A percentile compares a stretch with the other conserved stretches of the same genome.
These are phyloP conservation scores for Smittia aterrima DNA, from an alignment of 2,888 invertebrate species.

Conservation along the genomic window DNA sequence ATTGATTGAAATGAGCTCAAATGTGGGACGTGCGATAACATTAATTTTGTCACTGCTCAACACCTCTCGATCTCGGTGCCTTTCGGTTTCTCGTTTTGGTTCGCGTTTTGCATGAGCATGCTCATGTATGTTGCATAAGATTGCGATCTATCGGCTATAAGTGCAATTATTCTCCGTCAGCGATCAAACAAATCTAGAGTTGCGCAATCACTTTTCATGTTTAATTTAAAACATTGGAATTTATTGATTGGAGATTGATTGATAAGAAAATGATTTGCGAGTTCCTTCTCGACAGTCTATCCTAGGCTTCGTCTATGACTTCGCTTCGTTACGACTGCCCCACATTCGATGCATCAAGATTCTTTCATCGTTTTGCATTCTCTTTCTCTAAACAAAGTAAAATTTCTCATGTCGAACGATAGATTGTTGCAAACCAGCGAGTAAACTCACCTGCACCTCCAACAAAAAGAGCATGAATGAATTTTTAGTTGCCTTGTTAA, in stretches of 20 bases:
- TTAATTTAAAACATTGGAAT: background rate
- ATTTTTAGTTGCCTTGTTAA: background rate
- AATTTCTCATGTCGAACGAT: conserved; percentile 32
- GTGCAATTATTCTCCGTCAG: background rate
- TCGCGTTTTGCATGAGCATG: background rate
- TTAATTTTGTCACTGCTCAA: conserved; percentile 39
- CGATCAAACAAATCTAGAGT: background rate
- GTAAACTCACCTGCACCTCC: conserved; percentile 4
- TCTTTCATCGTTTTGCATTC: background rate
- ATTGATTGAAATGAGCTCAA: background rate
- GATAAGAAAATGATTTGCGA: background rate
- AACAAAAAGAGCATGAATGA: background rate
- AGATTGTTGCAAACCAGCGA: background rate
- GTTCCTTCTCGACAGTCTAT: background rate
- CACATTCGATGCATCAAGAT: conserved; percentile 26
- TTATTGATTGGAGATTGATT: background rate
- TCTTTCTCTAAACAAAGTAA: background rate
- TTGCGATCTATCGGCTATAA: conserved; percentile 10
- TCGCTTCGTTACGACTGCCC: background rate
- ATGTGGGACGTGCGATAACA: conserved; percentile 39
- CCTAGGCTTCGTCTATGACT: background rate
- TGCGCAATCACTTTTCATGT: background rate
- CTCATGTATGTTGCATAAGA: conserved; percentile 23
- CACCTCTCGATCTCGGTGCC: background rate
- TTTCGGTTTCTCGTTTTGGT: background rate